Percentiles rank a stretch among this genome's conserved stretches.
Conservation (phyloP, 2,888 invertebrate species). For the Hyposoter didymator region DNA sequence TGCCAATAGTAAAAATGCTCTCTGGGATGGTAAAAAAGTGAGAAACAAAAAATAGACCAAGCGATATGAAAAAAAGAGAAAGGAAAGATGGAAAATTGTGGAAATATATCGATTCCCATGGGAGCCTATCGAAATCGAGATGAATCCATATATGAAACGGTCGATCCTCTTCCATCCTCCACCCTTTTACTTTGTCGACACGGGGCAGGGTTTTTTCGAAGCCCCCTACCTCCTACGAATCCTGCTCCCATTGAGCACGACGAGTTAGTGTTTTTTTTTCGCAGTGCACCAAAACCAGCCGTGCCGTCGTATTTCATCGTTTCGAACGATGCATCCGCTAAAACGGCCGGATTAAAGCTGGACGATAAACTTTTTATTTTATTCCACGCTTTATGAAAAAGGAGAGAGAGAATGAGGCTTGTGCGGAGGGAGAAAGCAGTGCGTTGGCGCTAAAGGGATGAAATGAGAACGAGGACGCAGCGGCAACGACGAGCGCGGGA, state of each 20-base stretch:
- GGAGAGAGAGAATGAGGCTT: slow-evolving; percentile 41
- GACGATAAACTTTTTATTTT: slow-evolving; percentile 80
- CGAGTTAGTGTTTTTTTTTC: slow-evolving; percentile 62
- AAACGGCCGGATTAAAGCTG: slow-evolving; percentile 80
- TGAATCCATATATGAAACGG: slow-evolving; percentile 66
- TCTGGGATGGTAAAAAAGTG: slow-evolving; percentile 25
- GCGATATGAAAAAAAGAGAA: slow-evolving; percentile 41
- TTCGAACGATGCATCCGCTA: slow-evolving; percentile 75
- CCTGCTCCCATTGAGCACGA: slow-evolving; percentile 40
- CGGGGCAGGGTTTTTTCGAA: slow-evolving; percentile 20
- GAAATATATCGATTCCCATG: slow-evolving; percentile 64
- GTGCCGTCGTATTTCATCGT: slow-evolving; percentile 76
- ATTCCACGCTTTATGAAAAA: slow-evolving; percentile 73
- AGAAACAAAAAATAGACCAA: slow-evolving; percentile 20
- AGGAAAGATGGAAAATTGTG: slow-evolving; percentile 62
- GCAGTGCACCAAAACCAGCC: slow-evolving; percentile 58
- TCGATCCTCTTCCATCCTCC: slow-evolving; percentile 44
- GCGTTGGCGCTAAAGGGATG: slow-evolving; percentile 30
- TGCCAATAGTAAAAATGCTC: neutral
- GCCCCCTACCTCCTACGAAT: neutral
- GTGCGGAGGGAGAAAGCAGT: slow-evolving; percentile 54
- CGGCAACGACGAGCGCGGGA: slow-evolving; percentile 5
- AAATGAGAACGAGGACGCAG: slow-evolving; percentile 38
- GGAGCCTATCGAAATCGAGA: slow-evolving; percentile 69
- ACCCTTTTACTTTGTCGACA: slow-evolving; percentile 64